Evolutionary conservation across 1,140 invertebrate genomes (phyloP).

Genomic region (Aculops lycopersici): DNA sequence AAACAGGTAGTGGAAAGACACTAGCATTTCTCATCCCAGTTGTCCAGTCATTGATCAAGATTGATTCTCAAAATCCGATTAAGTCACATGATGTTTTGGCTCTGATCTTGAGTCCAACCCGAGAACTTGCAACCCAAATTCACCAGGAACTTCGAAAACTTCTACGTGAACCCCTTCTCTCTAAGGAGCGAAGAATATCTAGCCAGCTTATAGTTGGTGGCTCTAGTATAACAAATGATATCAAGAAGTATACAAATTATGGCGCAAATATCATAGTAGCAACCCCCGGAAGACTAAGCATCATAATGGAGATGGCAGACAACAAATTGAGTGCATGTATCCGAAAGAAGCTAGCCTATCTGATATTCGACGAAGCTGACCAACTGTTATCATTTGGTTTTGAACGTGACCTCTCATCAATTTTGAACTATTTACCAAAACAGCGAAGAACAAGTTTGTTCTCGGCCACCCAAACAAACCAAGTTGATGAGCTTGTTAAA

Average conservation of each 20-base stretch:
- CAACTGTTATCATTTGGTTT: conserved; percentile 69
- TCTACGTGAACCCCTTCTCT: conserved; percentile 15
- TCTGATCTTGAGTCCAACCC: conserved; percentile 62
- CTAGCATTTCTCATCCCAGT: conserved; percentile 69
- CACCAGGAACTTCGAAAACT: conserved; percentile 33
- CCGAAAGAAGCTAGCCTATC: conserved; percentile 30
- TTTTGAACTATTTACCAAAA: conserved; percentile 60
- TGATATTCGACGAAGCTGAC: conserved; percentile 91
- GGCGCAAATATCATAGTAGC: conserved; percentile 58
- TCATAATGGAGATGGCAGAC: conserved; percentile 25
- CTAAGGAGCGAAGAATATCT: conserved; percentile 5
- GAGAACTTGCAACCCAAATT: conserved; percentile 67
- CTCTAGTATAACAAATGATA: conserved; percentile 29
- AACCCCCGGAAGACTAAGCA: conserved; percentile 66
- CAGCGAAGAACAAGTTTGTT: conserved; percentile 80
- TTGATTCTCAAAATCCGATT: conserved; percentile 16
- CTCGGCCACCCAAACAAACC: conserved; percentile 89
- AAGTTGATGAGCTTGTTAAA: conserved; percentile 57
- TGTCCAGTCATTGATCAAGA: conserved; percentile 42
- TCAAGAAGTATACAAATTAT: conserved; percentile 27
- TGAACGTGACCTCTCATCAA: conserved; percentile 43
- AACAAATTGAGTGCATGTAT: not conserved
- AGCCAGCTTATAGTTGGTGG: conserved; percentile 43
- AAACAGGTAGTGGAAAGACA: conserved; percentile 87
- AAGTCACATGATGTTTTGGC: conserved; percentile 45